Evolutionary conservation across 2,113 vertebrate genomes (phyloP).

Genomic region (Triplophysa dalaica): DNA sequence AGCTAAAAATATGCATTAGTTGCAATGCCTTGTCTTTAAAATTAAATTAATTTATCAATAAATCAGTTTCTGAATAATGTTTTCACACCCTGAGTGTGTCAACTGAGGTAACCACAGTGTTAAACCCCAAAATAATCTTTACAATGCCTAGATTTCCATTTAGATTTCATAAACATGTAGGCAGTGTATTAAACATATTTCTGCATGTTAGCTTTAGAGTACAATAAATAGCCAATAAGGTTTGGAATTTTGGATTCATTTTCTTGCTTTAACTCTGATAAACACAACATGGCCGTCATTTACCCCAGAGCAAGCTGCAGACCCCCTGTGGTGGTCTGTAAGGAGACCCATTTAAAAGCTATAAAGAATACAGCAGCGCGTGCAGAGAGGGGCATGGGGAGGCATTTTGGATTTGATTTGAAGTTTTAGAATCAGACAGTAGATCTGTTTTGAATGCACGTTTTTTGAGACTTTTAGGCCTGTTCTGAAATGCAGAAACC

Average conservation of each 20-base stretch:
- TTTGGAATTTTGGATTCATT: constrained; percentile 33
- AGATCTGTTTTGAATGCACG: constrained; percentile 7
- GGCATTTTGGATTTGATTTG: constrained; percentile 39
- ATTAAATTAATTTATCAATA: too few species aligned
- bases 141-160: too few species aligned
- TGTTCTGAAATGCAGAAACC: background rate
- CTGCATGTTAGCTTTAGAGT: background rate
- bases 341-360: constrained; percentile 48
- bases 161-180: background rate
- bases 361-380: constrained; percentile 40
- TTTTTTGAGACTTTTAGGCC: background rate
- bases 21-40: too few species aligned
- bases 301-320: constrained; percentile 24
- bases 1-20: background rate
- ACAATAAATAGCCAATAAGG: constrained; percentile 21
- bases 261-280: constrained; percentile 25
- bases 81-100: too few species aligned
- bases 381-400: constrained; percentile 28
- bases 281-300: constrained; percentile 41
- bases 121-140: too few species aligned
- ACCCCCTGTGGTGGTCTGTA: constrained; percentile 34
- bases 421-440: constrained; percentile 31
- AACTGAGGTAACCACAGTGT: too few species aligned
- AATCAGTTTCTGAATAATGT: too few species aligned
- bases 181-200: background rate